Base-by-base conservation (phyloP, 2,797 vertebrate species). In the Peromyscus aztecus region DNA sequence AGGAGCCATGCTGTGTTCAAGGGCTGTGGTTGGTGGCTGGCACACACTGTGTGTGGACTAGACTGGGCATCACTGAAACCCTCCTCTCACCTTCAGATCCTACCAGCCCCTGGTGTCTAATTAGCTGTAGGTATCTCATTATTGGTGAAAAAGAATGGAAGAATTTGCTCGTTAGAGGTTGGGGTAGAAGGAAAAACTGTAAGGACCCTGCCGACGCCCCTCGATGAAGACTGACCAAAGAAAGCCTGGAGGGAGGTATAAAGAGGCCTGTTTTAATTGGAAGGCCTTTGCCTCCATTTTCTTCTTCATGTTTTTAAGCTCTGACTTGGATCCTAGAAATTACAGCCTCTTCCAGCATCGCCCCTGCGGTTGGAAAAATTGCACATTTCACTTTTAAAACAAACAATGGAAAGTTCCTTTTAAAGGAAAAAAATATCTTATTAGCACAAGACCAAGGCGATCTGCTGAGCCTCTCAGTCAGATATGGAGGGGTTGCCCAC, bases 361-460 rank as follows among this genome's bases (percentile, higher is more conserved):
- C 94, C 93, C 90, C 94, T 97, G 98, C 29, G 98, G 98, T 97
- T 97, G 98, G 98, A 98, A 99, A 98, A 98, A 98, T 97, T 37
- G 71, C 57, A 87, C 94, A 88, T 98, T 98, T 98, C 97, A 98
- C 98, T 98, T 98, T 98, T 97, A 98, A 98, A 99, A 98, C 98
- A 99, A 99, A 98, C 98, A 98, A 96, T 97, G 78, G 97, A 98
- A 98, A 97, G 96, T 97, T 98, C 97, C 92, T 97, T 97, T 97
- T 1, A 0, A 98, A 98, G 97, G 98, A 98, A 98, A 94, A 98
- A 98, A 94, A 95, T 97, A 95, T 97, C 97, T 97, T 97, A 98
- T 98, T 97, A 14, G 97, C 95, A 95, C 87, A 97, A 63, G 29
- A 97, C 97, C 87, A 97, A 19, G 46, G 93, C 97, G 98, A 98